phyloP scores from a whole-genome alignment of 2,888 invertebrate species.

The Adela reaumurella region DNA sequence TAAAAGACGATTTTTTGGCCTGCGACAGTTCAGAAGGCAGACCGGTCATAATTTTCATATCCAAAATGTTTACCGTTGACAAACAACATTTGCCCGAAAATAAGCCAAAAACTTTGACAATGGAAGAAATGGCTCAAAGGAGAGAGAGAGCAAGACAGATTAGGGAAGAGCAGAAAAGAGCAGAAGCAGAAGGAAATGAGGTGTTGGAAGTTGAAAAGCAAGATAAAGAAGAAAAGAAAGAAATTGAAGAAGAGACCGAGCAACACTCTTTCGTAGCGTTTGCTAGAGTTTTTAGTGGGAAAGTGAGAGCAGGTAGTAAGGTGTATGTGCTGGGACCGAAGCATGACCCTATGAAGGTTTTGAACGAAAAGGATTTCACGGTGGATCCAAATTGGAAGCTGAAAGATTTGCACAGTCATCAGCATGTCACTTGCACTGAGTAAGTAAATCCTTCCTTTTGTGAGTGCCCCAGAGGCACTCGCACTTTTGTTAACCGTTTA shows the following conservation, averaged over 20 bases:
- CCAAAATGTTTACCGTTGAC: constrained; percentile 89
- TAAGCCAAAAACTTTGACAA: constrained; percentile 70
- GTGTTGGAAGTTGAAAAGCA: constrained; percentile 18
- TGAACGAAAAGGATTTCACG: constrained; percentile 34
- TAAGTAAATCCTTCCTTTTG: constrained; percentile 28
- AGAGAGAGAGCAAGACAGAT: constrained; percentile 64
- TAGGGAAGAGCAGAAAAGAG: constrained; percentile 55
- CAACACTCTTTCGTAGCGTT: constrained; percentile 81
- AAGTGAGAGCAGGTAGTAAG: constrained; percentile 68
- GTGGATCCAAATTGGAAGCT: constrained; percentile 48
- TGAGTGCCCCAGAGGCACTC: too few relatives aligned
- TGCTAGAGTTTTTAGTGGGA: constrained; percentile 90
- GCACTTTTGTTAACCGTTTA: too few relatives aligned
- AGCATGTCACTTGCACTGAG: constrained; percentile 62
- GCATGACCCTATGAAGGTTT: constrained; percentile 70
- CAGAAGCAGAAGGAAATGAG: constrained; percentile 8
- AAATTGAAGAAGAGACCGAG: constrained; percentile 38
- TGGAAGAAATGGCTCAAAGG: constrained; percentile 67
- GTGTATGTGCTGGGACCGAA: constrained; percentile 85
- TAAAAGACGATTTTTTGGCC: constrained; percentile 65
- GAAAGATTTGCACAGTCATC: constrained; percentile 58
- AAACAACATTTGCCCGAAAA: constrained; percentile 73
- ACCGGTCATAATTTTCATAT: constrained; percentile 73
- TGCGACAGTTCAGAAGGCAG: constrained; percentile 63
- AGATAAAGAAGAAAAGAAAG: constrained; percentile 14